A percentile compares a stretch with the other conserved stretches of the same genome.
These are phyloP conservation scores for Andrena camellia DNA, from an alignment of 2,888 invertebrate species.

Conservation along the genomic window DNA sequence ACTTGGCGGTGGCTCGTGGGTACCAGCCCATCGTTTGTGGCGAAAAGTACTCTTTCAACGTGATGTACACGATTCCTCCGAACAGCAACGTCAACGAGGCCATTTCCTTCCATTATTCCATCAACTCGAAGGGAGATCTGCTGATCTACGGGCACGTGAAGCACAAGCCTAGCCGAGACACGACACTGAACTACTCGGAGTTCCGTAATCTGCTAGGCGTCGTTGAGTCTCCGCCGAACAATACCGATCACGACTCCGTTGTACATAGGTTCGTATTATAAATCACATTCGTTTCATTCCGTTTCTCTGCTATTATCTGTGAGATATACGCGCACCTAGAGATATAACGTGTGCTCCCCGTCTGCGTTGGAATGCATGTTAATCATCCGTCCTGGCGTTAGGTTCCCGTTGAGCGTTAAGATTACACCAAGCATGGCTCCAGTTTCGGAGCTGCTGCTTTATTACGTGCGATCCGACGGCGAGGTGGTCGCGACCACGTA, in stretches of 20 bases:
- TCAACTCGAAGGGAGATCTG: constrained; percentile 82
- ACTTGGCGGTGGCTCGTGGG: constrained; percentile 79
- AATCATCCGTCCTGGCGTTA: constrained; percentile 48
- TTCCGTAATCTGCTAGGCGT: constrained; percentile 80
- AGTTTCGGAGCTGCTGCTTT: constrained; percentile 86
- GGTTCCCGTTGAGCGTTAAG: constrained; percentile 85
- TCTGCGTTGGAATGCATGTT: neutral
- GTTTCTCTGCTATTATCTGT: neutral
- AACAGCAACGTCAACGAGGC: constrained; percentile 71
- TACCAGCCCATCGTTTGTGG: constrained; percentile 82
- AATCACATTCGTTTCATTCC: neutral
- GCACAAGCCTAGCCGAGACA: constrained; percentile 81
- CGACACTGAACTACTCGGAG: constrained; percentile 80
- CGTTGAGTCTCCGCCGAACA: constrained; percentile 72
- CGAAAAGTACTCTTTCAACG: constrained; percentile 83
- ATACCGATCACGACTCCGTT: constrained; percentile 73
- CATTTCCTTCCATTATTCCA: constrained; percentile 81
- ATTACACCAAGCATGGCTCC: constrained; percentile 86
- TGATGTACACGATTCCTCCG: constrained; percentile 81
- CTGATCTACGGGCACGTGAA: constrained; percentile 82
- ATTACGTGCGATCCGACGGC: constrained; percentile 86
- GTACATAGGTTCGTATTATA: constrained; percentile 76
- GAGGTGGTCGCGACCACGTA: constrained; percentile 87
- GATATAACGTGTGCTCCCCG: no score
- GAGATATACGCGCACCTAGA: no score